Base-by-base conservation (phyloP, 2,113 vertebrate species). In the Carassius carassius region DNA sequence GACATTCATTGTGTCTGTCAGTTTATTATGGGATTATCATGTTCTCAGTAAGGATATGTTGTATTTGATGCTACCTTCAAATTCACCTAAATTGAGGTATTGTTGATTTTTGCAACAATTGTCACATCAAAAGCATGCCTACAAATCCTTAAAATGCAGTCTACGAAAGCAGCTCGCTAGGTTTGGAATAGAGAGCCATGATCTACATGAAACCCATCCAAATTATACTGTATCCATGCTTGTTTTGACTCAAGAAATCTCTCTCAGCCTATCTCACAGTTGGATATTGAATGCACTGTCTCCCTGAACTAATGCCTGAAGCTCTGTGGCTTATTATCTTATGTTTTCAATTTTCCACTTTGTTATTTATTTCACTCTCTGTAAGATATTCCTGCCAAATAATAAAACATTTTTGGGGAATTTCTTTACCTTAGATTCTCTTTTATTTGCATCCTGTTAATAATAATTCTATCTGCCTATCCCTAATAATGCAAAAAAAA, bases 241-340 rank as follows among this genome's bases (percentile, higher is more conserved):
- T 51, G 78, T 81, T 81, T 81, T 81, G 62, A 69, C 44, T 81
- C 13, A 25, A 81, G 49, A 67, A 69, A 69, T 81, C 79, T 67
- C 62, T 81, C 44, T 49, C 78, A 47, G 78, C 14, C 35, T 60
- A 80, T 80, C 78, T 80, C 79, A 51, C 62, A 54, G 62, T 35
- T 23, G 62, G 62, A 54, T 14, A 67, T 81, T 9, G 17, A 63
- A 81, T 81, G 62, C 32, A 69, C 21, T n/a, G 44, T 81, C 79
- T 69, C 62, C 62, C 44, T 8, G 62, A 54, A 63, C 62, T 51
- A 69, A 81, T 81, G 79, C 79, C 79, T 54, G 79, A 69, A 81
- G 44, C 63, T 81, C 62, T 69, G 58, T 47, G 51, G 62, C 16
- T 51, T 81, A 51, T 81, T 81, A 81, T 81, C 25, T 77, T 56